phyloP scores from a whole-genome alignment of 1,140 invertebrate genomes.

The Hylaeus anthracinus region DNA sequence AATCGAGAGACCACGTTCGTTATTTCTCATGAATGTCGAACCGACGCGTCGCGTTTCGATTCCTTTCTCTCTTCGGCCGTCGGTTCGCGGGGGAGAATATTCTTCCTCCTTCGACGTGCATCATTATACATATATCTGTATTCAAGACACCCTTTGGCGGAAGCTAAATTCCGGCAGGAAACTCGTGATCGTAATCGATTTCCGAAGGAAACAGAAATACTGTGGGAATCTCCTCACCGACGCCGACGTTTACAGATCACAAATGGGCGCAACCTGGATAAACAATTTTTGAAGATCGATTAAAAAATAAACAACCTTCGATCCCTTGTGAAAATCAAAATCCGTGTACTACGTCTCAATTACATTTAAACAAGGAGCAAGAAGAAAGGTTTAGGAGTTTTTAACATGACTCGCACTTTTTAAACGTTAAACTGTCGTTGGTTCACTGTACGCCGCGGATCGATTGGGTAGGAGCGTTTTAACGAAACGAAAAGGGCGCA shows the following conservation, averaged over 20 bases:
- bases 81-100: background rate
- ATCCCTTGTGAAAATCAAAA: too few species aligned
- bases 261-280: too few species aligned
- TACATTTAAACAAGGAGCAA: too few species aligned
- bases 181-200: constrained; percentile 11
- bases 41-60: background rate
- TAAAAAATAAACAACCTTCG: too few species aligned
- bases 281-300: too few species aligned
- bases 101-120: background rate
- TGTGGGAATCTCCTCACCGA: background rate
- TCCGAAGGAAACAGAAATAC: background rate
- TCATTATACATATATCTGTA: background rate
- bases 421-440: background rate
- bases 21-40: background rate
- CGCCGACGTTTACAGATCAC: too few species aligned
- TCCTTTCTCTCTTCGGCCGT: background rate
- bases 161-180: constrained; percentile 16
- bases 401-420: too few species aligned
- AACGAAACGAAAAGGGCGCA: background rate
- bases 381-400: too few species aligned
- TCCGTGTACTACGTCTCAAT: too few species aligned
- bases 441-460: background rate
- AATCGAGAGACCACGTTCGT: too few species aligned
- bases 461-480: background rate
- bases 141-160: background rate